phyloP scores from a whole-genome alignment of 1,140 invertebrate genomes.

The Zaprionus vittiger region DNA sequence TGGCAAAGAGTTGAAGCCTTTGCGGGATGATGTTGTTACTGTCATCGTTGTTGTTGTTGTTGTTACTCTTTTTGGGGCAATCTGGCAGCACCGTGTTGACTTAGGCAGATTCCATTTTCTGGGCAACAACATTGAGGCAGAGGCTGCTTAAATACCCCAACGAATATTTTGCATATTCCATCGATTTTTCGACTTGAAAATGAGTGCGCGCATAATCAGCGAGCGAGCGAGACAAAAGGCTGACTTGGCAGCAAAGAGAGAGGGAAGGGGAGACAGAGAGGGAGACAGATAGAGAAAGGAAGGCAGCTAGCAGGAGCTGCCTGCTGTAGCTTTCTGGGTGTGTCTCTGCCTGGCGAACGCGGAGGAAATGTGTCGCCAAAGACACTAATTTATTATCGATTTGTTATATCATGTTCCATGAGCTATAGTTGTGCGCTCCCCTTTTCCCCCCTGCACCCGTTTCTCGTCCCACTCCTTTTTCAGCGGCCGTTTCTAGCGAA shows the following conservation, averaged over 20 bases:
- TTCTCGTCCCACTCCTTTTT: background rate
- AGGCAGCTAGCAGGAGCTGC: background rate
- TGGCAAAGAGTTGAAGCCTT: slow-evolving; percentile 41
- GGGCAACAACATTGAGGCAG: slow-evolving; percentile 20
- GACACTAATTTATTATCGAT: slow-evolving; percentile 80
- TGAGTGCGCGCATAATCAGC: slow-evolving; percentile 78
- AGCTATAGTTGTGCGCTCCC: slow-evolving; percentile 20
- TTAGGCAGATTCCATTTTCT: slow-evolving; percentile 58
- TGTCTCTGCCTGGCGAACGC: slow-evolving; percentile 29
- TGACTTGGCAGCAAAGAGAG: slow-evolving; percentile 2
- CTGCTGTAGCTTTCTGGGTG: slow-evolving; percentile 30
- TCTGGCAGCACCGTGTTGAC: slow-evolving; percentile 56
- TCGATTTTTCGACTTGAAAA: slow-evolving; percentile 75
- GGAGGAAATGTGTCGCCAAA: slow-evolving; percentile 75
- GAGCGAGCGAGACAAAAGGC: slow-evolving; percentile 44
- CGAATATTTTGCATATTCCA: slow-evolving; percentile 79
- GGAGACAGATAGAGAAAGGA: background rate
- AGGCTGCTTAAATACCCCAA: slow-evolving; percentile 48
- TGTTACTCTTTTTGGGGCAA: slow-evolving; percentile 24
- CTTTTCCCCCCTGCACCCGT: background rate
- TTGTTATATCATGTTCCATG: slow-evolving; percentile 65
- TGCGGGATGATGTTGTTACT: slow-evolving; percentile 22
- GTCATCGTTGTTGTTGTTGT: slow-evolving; percentile 22
- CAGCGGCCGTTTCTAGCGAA: slow-evolving; percentile 64
- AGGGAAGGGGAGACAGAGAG: slow-evolving; percentile 16